Conservation (phyloP, 2,797 vertebrate genomes). For the Labeo calbasu region DNA sequence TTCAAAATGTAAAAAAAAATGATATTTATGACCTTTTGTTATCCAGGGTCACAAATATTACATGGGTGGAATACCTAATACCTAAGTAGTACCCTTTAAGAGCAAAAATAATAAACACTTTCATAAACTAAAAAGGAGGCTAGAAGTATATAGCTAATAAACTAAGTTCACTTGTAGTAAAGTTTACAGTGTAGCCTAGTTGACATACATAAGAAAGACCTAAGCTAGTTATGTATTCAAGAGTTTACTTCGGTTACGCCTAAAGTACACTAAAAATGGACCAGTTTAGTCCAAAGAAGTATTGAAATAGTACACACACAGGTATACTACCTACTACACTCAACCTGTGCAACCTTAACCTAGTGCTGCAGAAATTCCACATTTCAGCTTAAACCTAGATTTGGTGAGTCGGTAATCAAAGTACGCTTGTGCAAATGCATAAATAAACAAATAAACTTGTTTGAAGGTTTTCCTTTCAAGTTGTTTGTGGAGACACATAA, state of each 20-base stretch:
- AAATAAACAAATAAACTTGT: constrained; percentile 23
- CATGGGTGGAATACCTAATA: neutral
- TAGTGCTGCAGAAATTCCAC: neutral
- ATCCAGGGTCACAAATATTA: too few relatives aligned
- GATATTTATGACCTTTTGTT: too few relatives aligned
- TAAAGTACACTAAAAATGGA: too few relatives aligned
- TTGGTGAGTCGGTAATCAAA: neutral
- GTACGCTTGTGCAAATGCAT: neutral
- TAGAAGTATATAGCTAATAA: too few relatives aligned
- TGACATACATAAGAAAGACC: neutral
- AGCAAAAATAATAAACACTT: neutral
- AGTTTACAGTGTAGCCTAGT: neutral
- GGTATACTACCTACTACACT: too few relatives aligned
- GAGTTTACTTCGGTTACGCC: too few relatives aligned
- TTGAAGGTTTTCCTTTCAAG: constrained; percentile 29
- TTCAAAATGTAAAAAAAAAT: too few relatives aligned
- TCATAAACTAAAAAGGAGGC: too few relatives aligned
- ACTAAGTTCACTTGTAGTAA: neutral
- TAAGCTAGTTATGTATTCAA: neutral
- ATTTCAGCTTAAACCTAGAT: neutral
- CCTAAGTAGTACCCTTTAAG: neutral
- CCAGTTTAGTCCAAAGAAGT: too few relatives aligned
- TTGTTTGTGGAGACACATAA: constrained; percentile 16
- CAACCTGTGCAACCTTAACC: too few relatives aligned
- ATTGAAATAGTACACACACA: too few relatives aligned